These are phyloP conservation scores for Electrona antarctica DNA, from an alignment of 2,113 vertebrate species.

Conservation along the genomic window DNA sequence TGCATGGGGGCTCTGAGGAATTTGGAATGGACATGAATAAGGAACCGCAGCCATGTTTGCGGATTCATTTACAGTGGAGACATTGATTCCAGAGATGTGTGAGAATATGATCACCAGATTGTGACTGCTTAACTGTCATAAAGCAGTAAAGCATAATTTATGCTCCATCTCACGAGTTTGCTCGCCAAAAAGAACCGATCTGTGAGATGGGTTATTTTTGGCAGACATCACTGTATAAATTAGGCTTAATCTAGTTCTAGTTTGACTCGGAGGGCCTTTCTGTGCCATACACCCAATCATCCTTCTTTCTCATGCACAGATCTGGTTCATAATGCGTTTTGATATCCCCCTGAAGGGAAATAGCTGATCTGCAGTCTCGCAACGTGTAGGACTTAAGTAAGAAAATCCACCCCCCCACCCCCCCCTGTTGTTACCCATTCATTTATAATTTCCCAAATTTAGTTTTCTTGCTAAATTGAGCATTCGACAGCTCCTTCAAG, in stretches of 20 bases:
- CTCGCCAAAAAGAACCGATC: too few species aligned
- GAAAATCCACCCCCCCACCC: too few species aligned
- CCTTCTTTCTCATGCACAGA: constrained; percentile 4
- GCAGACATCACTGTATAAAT: too few species aligned
- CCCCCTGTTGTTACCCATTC: too few species aligned
- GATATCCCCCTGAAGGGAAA: too few species aligned
- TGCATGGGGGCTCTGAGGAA: constrained; percentile 26
- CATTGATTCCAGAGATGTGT: constrained; percentile 54
- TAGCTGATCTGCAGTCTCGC: too few species aligned
- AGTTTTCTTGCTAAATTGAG: neutral
- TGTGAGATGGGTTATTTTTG: too few species aligned
- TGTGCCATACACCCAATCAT: constrained; percentile 30
- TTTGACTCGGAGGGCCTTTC: constrained; percentile 45
- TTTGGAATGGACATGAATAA: constrained; percentile 32
- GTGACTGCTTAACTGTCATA: constrained; percentile 60
- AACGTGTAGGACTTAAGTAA: too few species aligned
- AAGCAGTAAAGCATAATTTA: constrained; percentile 37
- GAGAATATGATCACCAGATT: constrained; percentile 52
- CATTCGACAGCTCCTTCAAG: constrained; percentile 9
- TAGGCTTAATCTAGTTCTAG: constrained; percentile 49
- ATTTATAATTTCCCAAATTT: neutral
- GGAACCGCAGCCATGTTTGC: constrained; percentile 46
- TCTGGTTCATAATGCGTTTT: too few species aligned
- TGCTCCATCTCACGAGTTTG: too few species aligned
- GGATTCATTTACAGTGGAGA: constrained; percentile 63